Base-by-base conservation (phyloP, 2,888 invertebrate species). In the Watsonalla cultraria region DNA sequence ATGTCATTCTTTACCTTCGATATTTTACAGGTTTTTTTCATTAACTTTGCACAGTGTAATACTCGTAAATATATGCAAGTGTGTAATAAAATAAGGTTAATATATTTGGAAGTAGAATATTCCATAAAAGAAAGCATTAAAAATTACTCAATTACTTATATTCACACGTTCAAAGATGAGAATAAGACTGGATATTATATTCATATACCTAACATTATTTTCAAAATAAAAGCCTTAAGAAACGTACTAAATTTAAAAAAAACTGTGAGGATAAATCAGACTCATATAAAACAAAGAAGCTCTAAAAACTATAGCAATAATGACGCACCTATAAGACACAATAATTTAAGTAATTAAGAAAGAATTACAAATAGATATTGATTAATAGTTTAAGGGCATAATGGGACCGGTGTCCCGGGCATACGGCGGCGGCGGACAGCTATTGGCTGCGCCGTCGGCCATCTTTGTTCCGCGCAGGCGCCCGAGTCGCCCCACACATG, bases 391-490 rank as follows among this genome's bases (percentile, higher is more conserved):
- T 77, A 76, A 81, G 77, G 76, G 78, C 76, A 72, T 71, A 74
- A 75, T 78, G 74, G 74, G 73, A 76, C 79, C 71, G 78, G 78
- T 72, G 80, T 73, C 74, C 72, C 70, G 70, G 70, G 70, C 65
- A 64, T 56, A 65, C 60, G 69, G 63, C 57, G 79, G 61, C 55
- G 24, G 24, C 37, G 42, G 42, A 5, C 65, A 71, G 58, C 74
- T 76, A 89, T 90, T 90, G 89, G 90, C 68, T 75, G 70, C 62
- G 60, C 61, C 64, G 80, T 69, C 87, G 80, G 90, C 90, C 90
- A 90, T 90, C 74, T 89, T 90, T 79, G 81, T 80, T 82, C 71
- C 72, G 82, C 86, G 87, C 89, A 87, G 86, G 90, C 86, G 85
- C 81, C 67, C 62, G 74, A 55, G 67, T 62, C 70, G 65, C 58